Conservation (phyloP, 2,113 vertebrate species). For the Anolis carolinensis region DNA sequence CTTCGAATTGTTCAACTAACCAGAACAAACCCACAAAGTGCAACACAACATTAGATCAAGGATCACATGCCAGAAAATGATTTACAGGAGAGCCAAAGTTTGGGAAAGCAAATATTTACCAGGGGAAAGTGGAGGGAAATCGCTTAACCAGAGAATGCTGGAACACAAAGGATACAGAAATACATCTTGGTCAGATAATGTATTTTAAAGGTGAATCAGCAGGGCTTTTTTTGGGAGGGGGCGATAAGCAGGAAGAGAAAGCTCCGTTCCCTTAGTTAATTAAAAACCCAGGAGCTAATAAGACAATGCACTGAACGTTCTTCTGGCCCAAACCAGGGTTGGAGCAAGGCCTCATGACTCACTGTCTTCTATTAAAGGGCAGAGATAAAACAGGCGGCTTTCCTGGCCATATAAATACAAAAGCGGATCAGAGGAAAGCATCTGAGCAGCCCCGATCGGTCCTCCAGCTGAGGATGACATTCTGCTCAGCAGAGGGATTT, state of each 20-base stretch:
- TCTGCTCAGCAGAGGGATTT: background rate
- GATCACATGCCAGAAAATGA: background rate
- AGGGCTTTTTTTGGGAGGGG: slow-evolving; percentile 26
- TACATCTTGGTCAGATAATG: slow-evolving; percentile 63
- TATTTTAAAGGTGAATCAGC: slow-evolving; percentile 65
- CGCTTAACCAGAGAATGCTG: background rate
- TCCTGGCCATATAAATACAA: slow-evolving; percentile 25
- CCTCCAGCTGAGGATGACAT: background rate
- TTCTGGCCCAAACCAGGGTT: slow-evolving; percentile 30
- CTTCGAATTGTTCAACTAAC: no score
- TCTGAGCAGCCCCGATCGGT: slow-evolving; percentile 39
- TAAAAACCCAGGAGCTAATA: slow-evolving; percentile 69
- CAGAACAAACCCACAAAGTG: background rate
- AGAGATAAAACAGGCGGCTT: slow-evolving; percentile 44
- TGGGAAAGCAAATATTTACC: background rate
- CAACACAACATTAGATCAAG: background rate
- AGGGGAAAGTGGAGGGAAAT: background rate
- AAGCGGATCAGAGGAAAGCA: slow-evolving; percentile 43
- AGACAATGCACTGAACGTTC: slow-evolving; percentile 52
- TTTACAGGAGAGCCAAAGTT: background rate
- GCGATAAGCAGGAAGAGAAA: slow-evolving; percentile 48
- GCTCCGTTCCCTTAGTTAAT: slow-evolving; percentile 62
- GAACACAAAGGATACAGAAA: slow-evolving; percentile 51
- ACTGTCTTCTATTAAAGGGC: slow-evolving; percentile 45
- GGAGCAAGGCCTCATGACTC: slow-evolving; percentile 57